Conservation (phyloP, 2,888 invertebrate species). For the Metacarcinus magister region DNA sequence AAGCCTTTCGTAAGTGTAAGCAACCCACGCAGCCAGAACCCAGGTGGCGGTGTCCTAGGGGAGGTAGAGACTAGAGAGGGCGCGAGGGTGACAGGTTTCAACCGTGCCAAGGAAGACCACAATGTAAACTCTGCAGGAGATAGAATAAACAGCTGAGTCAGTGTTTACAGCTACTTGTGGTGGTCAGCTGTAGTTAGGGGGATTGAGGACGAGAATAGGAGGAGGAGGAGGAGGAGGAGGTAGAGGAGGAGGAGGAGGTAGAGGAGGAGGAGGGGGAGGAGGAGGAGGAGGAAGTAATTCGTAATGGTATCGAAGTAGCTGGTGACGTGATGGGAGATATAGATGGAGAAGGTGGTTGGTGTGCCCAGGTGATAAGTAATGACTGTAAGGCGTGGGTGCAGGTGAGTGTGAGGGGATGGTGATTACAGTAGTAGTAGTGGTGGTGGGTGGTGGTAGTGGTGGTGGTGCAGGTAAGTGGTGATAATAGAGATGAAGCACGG, state of each 20-base stretch:
- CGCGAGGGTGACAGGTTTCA: neutral
- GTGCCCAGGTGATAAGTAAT: too few relatives aligned
- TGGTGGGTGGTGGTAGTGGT: too few relatives aligned
- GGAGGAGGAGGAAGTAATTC: too few relatives aligned
- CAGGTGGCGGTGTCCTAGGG: neutral
- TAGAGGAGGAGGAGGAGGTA: neutral
- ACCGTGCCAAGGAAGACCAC: neutral
- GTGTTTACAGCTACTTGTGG: slow-evolving; percentile 3
- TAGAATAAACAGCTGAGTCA: neutral
- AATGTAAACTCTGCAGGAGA: neutral
- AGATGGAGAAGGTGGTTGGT: too few relatives aligned
- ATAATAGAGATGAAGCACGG: too few relatives aligned
- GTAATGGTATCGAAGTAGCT: too few relatives aligned
- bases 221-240: neutral
- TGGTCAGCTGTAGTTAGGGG: neutral
- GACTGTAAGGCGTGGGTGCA: too few relatives aligned
- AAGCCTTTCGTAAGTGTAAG: neutral
- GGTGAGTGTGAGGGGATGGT: too few relatives aligned
- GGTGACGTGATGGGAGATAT: too few relatives aligned
- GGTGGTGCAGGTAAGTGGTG: too few relatives aligned
- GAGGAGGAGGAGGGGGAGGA: neutral
- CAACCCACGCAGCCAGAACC: neutral
- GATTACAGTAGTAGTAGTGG: too few relatives aligned
- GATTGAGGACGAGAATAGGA: neutral
- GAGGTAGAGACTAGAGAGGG: neutral